Conservation (phyloP, 2,113 vertebrate species). For the Callithrix jacchus region DNA sequence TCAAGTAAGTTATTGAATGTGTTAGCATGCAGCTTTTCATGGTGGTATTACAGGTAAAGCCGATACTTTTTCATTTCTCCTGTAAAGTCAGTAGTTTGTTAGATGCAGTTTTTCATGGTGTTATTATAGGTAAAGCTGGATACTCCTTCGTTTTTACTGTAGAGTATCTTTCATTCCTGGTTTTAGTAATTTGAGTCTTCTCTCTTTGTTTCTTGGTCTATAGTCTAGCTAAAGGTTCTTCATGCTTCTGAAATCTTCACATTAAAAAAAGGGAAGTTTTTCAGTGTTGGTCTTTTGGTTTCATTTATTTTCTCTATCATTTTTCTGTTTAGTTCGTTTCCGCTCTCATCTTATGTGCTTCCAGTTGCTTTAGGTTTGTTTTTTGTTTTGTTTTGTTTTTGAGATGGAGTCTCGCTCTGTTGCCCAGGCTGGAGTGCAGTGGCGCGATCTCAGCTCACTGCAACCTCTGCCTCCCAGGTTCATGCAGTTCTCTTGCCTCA, state of each 20-base stretch:
- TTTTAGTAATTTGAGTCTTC: not conserved
- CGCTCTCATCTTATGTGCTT: not conserved
- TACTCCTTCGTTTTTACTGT: rapidly evolving
- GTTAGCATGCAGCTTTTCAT: not conserved
- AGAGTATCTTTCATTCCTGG: not conserved
- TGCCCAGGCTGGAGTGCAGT: too few species aligned
- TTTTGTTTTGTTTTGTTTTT: too few species aligned
- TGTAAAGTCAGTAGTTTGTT: too few species aligned
- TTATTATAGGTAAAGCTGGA: not conserved
- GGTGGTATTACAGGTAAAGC: too few species aligned
- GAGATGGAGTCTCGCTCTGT: too few species aligned
- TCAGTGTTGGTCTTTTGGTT: not conserved
- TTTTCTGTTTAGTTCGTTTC: not conserved
- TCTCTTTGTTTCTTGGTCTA: not conserved
- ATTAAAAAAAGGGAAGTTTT: too few species aligned
- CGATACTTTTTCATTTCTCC: too few species aligned
- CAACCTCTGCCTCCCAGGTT: too few species aligned
- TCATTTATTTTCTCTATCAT: not conserved
- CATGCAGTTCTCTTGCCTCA: too few species aligned
- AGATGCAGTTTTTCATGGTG: too few species aligned
- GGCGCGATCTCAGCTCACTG: too few species aligned
- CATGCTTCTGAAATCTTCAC: not conserved
- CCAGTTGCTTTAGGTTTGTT: too few species aligned
- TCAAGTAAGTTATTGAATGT: not conserved
- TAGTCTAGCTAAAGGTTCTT: not conserved